A percentile compares a stretch with the other conserved stretches of the same genome.
These are phyloP conservation scores for Leptura quadrifasciata DNA, from an alignment of 2,888 invertebrate species.

Conservation along the genomic window DNA sequence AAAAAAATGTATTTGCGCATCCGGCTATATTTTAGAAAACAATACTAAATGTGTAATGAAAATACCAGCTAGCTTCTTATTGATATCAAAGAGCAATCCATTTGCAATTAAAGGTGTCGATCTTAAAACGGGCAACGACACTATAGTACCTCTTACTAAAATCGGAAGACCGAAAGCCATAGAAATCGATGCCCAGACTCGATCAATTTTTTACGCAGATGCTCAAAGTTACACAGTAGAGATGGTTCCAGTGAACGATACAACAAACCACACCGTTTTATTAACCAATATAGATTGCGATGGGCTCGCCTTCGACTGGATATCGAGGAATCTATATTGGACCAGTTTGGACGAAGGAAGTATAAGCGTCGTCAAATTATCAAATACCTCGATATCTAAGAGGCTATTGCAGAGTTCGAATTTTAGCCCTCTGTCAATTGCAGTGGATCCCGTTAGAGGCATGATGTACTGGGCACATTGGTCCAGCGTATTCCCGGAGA, in stretches of 20 bases:
- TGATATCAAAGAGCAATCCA: conserved; percentile 81
- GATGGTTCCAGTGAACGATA: conserved; percentile 57
- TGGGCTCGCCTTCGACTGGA: conserved; percentile 90
- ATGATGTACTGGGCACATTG: conserved; percentile 88
- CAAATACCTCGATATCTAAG: conserved; percentile 76
- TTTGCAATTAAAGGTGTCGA: conserved; percentile 83
- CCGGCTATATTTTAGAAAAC: conserved; percentile 80
- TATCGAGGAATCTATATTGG: conserved; percentile 89
- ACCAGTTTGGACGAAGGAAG: conserved; percentile 83
- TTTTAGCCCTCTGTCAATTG: conserved; percentile 78
- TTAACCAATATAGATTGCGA: conserved; percentile 80
- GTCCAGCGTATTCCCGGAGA: conserved; percentile 73
- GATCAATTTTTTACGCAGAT: conserved; percentile 74
- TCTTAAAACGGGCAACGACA: conserved; percentile 74
- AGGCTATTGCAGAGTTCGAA: conserved; percentile 77
- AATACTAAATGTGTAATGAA: conserved; percentile 77
- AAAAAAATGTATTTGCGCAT: conserved; percentile 83
- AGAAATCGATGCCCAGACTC: conserved; percentile 80
- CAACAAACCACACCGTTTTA: conserved; percentile 72
- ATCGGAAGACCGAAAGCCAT: conserved; percentile 80
- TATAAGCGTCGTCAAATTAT: conserved; percentile 82
- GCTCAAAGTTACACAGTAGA: conserved; percentile 71
- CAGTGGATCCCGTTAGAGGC: conserved; percentile 82
- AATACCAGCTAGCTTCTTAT: conserved; percentile 79
- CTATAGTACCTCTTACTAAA: conserved; percentile 83